A percentile compares a stretch with the other conserved stretches of the same genome.
These are phyloP conservation scores for Lophius piscatorius DNA, from an alignment of 2,113 vertebrate genomes.

Conservation along the genomic window DNA sequence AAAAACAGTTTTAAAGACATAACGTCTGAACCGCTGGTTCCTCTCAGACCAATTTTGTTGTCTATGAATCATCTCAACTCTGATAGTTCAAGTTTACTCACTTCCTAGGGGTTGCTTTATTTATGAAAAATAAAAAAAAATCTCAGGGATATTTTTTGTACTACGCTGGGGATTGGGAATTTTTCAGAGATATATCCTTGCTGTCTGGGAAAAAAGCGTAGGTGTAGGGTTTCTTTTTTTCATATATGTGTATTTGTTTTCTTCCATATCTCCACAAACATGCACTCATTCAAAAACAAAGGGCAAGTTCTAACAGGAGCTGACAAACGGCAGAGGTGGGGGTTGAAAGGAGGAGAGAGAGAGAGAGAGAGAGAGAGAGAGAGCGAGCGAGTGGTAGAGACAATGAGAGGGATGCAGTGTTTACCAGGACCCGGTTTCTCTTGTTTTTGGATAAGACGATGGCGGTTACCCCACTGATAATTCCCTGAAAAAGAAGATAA, in stretches of 20 bases:
- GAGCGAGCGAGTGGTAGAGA: too few relatives aligned
- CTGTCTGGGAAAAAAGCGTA: too few relatives aligned
- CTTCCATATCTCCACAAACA: background rate
- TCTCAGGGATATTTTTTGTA: too few relatives aligned
- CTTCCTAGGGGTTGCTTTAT: too few relatives aligned
- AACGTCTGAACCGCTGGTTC: too few relatives aligned
- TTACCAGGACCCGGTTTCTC: conserved; percentile 80
- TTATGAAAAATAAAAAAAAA: too few relatives aligned
- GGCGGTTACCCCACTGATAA: conserved; percentile 79
- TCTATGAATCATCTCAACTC: too few relatives aligned
- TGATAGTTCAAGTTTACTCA: too few relatives aligned
- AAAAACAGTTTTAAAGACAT: too few relatives aligned
- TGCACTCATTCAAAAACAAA: background rate
- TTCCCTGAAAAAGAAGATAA: conserved; percentile 68
- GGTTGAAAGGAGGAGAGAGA: conserved; percentile 3
- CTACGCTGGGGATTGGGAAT: too few relatives aligned
- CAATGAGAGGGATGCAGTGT: background rate
- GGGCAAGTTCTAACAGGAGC: conserved; percentile 52
- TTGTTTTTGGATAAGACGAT: conserved; percentile 87
- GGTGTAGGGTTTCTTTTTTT: background rate
- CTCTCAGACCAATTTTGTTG: too few relatives aligned
- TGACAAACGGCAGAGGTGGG: background rate
- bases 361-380: background rate
- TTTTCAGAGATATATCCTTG: too few relatives aligned
- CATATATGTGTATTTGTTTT: background rate